phyloP scores from a whole-genome alignment of 2,797 vertebrate species.

The Enteromius anoplus region DNA sequence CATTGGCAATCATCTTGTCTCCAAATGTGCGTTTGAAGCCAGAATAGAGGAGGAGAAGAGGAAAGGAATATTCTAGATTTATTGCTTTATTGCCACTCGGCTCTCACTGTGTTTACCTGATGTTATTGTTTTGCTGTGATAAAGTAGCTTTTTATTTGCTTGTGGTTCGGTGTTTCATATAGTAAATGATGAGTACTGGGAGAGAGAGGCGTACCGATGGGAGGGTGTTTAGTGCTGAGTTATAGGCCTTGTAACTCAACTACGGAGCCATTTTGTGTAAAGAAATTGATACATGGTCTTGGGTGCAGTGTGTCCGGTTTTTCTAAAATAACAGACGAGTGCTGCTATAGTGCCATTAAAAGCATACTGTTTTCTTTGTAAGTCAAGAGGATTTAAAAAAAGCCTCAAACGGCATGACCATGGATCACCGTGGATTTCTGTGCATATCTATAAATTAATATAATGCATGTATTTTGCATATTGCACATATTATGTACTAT shows the following conservation, averaged over 20 bases:
- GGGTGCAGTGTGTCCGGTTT: constrained; percentile 5
- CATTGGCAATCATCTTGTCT: constrained; percentile 28
- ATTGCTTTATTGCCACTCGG: constrained; percentile 53
- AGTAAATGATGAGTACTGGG: constrained; percentile 54
- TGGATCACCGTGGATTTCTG: not conserved
- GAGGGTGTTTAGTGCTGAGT: constrained; percentile 49
- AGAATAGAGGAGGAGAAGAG: not conserved
- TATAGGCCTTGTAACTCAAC: constrained; percentile 43
- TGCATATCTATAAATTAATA: not conserved
- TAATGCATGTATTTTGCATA: not conserved
- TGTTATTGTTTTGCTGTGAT: constrained; percentile 56
- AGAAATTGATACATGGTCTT: constrained; percentile 9
- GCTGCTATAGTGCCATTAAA: not conserved
- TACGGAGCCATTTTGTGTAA: constrained; percentile 43
- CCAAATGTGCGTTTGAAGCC: constrained; percentile 38
- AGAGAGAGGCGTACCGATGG: constrained; percentile 37
- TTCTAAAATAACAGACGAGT: constrained; percentile 18
- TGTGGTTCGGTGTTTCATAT: constrained; percentile 52
- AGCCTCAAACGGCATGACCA: not conserved
- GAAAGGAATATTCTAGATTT: constrained; percentile 44
- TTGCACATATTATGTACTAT: too few species aligned
- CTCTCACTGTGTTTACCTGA: constrained; percentile 54
- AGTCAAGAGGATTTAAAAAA: not conserved
- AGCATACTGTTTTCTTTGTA: not conserved
- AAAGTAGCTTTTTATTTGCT: constrained; percentile 59